These are phyloP conservation scores for Choristoneura rosaceana DNA, from an alignment of 2,888 invertebrate species.

Conservation along the genomic window DNA sequence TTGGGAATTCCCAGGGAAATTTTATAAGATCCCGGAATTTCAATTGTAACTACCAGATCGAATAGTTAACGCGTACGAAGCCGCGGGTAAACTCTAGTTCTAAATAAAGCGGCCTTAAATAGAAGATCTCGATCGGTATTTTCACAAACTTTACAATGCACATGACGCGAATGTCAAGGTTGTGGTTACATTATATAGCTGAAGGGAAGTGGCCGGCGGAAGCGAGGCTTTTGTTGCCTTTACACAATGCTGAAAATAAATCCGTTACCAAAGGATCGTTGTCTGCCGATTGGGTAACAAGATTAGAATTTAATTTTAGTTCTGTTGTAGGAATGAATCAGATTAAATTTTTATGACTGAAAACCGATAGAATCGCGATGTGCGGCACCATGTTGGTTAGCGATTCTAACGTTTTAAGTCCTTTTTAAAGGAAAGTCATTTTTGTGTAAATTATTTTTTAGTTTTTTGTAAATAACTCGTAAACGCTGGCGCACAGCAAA, in stretches of 20 bases:
- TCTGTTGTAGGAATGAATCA: background rate
- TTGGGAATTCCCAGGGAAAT: too few relatives aligned
- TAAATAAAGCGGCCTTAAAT: background rate
- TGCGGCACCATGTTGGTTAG: background rate
- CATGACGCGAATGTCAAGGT: constrained; percentile 40
- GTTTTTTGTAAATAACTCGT: too few relatives aligned
- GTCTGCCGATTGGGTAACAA: constrained; percentile 28
- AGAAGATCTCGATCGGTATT: background rate
- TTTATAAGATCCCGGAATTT: too few relatives aligned
- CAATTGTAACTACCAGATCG: too few relatives aligned
- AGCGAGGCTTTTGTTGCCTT: constrained; percentile 37
- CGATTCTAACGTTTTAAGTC: background rate
- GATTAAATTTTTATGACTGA: background rate
- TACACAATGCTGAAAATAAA: constrained; percentile 39
- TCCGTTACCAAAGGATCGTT: constrained; percentile 25
- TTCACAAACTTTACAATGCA: constrained; percentile 12
- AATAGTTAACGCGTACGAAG: too few relatives aligned
- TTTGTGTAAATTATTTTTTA: too few relatives aligned
- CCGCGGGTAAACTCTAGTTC: too few relatives aligned
- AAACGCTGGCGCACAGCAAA: too few relatives aligned
- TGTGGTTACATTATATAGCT: constrained; percentile 17
- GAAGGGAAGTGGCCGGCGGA: constrained; percentile 35
- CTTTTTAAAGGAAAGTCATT: too few relatives aligned
- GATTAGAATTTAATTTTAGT: constrained; percentile 9
- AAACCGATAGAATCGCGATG: background rate